Percentiles rank a stretch among this genome's conserved stretches.
phyloP scores from a whole-genome alignment of 2,797 vertebrate genomes.

The Melopsittacus undulatus region DNA sequence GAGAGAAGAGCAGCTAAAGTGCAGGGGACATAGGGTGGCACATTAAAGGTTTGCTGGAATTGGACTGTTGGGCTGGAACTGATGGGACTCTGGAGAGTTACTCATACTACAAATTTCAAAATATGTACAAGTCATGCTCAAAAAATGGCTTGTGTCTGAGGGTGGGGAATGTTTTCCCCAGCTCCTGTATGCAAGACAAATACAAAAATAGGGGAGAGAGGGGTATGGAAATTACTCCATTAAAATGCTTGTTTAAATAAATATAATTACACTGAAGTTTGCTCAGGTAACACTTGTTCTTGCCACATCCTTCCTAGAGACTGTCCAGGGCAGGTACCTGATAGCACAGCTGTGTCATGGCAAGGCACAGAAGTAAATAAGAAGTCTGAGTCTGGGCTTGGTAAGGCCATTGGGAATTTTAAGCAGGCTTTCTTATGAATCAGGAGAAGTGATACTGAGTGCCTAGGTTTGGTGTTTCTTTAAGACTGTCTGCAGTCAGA shows the following conservation, averaged over 20 bases:
- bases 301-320: not conserved
- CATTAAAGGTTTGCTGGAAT: not conserved
- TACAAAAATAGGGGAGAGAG: not conserved
- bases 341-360: not conserved
- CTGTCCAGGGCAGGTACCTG: not conserved
- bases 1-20: not conserved
- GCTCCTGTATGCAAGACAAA: not conserved
- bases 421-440: not conserved
- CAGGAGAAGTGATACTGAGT: not conserved
- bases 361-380: not conserved
- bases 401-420: not conserved
- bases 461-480: not conserved
- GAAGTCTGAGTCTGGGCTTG: not conserved
- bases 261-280: not conserved
- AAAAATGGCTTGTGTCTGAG: conserved; percentile 44
- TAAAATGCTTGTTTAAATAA: not conserved
- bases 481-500: not conserved
- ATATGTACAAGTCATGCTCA: conserved; percentile 3
- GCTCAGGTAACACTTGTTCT: not conserved
- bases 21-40: not conserved
- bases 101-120: conserved; percentile 38
- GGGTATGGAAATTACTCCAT: not conserved
- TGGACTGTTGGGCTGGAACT: not conserved
- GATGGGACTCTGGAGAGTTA: conserved; percentile 1
- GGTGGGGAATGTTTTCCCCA: conserved; percentile 11